These are phyloP conservation scores for Xestia xanthographa DNA, from an alignment of 2,888 invertebrate genomes.

Conservation along the genomic window DNA sequence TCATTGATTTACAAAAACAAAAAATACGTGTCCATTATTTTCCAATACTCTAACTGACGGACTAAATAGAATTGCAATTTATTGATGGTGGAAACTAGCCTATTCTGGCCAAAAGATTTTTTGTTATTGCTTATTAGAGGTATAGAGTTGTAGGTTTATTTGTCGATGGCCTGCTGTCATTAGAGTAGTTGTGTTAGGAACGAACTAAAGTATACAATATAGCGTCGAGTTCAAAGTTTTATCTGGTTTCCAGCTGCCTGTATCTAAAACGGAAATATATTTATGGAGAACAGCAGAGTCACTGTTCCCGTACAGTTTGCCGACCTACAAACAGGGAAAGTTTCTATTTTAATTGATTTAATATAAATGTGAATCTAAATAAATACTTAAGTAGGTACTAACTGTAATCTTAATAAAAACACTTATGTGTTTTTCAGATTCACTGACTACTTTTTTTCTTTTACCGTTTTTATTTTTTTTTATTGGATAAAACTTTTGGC, in stretches of 20 bases:
- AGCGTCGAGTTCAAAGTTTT: background rate
- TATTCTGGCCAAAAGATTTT: too few species aligned
- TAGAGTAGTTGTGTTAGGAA: background rate
- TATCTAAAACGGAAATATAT: background rate
- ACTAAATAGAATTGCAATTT: too few species aligned
- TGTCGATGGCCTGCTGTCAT: too few species aligned
- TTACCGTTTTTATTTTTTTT: background rate
- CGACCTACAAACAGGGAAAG: background rate
- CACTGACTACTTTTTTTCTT: background rate
- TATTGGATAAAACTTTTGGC: conserved; percentile 2
- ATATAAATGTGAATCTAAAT: background rate
- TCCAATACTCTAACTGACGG: too few species aligned
- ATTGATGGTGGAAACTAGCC: too few species aligned
- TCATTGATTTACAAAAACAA: too few species aligned
- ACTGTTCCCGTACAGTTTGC: background rate
- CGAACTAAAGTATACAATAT: background rate
- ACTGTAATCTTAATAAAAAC: background rate
- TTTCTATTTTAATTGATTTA: too few species aligned
- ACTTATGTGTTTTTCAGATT: background rate
- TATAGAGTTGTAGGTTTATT: too few species aligned
- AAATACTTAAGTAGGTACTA: too few species aligned
- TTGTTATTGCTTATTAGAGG: too few species aligned
- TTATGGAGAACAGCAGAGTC: background rate
- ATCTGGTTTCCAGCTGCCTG: conserved; percentile 5
- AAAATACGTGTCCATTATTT: too few species aligned